Conservation (phyloP, 1,140 invertebrate species). For the Nebria ingens region DNA sequence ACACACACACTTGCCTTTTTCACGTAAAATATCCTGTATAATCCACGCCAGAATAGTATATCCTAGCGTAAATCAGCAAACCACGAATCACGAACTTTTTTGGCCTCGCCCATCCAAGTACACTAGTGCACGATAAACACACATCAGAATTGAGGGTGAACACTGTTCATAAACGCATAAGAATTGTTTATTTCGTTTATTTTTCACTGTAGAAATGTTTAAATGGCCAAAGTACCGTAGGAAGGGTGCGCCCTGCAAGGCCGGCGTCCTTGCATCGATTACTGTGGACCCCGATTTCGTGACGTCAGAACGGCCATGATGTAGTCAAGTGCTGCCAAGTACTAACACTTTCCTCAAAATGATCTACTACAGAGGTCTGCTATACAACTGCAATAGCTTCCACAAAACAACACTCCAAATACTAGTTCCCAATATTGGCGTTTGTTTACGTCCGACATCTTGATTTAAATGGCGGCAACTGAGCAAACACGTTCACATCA, state of each 20-base stretch:
- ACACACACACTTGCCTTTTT: not conserved
- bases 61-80: not conserved
- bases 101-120: not conserved
- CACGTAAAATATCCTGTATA: not conserved
- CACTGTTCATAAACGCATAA: not conserved
- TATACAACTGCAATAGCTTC: no score
- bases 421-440: no score
- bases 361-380: no score
- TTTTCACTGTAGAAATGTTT: not conserved
- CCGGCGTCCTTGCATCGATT: constrained; percentile 4
- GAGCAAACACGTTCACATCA: no score
- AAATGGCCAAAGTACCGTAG: not conserved
- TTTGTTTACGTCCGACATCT: no score
- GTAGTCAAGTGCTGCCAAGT: not conserved
- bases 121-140: not conserved
- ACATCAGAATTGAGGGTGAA: not conserved
- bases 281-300: constrained; percentile 6
- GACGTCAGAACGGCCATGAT: not conserved
- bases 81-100: not conserved
- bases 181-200: not conserved
- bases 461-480: no score
- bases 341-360: no score
- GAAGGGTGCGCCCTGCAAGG: not conserved
- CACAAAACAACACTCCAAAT: no score
- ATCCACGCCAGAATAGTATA: not conserved